Evolutionary conservation across 1,140 invertebrate species (phyloP).

Genomic region (Penaeus japonicus): DNA sequence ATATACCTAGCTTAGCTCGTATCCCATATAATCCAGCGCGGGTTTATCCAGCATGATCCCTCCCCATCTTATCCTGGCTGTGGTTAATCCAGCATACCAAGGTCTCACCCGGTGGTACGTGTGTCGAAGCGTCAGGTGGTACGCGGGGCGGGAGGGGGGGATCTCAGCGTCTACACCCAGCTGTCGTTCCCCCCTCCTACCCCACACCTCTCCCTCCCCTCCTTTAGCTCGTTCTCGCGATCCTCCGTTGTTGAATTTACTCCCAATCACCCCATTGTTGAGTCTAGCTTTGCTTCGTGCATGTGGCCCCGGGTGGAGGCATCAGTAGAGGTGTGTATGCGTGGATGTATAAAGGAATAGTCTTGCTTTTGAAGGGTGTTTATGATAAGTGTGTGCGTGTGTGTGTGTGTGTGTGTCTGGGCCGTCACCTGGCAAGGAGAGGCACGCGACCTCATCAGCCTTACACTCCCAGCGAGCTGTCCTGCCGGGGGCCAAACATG

Average conservation of each 20-base stretch:
- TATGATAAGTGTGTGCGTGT: too few relatives aligned
- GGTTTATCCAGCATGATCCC: constrained; percentile 19
- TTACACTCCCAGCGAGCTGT: neutral
- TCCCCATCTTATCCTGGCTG: neutral
- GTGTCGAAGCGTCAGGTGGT: constrained; percentile 37
- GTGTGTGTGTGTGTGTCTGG: neutral
- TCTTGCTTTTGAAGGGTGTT: too few relatives aligned
- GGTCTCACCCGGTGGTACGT: neutral
- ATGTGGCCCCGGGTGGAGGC: too few relatives aligned
- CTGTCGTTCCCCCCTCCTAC: neutral
- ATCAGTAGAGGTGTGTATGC: too few relatives aligned
- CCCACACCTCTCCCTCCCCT: neutral
- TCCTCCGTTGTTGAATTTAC: neutral
- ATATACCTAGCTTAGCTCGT: too few relatives aligned
- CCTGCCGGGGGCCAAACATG: neutral
- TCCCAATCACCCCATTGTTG: neutral
- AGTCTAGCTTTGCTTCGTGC: neutral
- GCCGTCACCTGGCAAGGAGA: constrained; percentile 1
- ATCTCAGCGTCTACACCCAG: constrained; percentile 15
- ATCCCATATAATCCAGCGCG: neutral
- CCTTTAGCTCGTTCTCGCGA: neutral
- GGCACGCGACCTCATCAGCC: neutral
- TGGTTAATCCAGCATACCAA: constrained; percentile 35
- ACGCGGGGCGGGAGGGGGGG: neutral
- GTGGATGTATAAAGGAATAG: too few relatives aligned